Conservation (phyloP, 2,797 vertebrate species). For the Scleropages formosus region DNA sequence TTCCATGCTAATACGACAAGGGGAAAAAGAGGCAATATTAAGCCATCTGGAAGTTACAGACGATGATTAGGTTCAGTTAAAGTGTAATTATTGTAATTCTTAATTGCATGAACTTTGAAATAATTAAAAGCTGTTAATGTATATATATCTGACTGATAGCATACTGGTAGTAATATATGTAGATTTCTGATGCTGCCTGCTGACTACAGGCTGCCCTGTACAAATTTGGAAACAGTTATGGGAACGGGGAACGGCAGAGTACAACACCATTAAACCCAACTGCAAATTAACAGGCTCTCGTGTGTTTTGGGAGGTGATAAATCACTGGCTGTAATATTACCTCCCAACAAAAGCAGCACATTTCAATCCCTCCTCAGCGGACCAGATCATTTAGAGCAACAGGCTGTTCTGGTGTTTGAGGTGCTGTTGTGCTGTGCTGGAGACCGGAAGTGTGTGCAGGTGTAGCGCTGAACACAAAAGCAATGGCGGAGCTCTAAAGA, state of each 20-base stretch:
- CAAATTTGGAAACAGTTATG: not conserved
- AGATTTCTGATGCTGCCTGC: not conserved
- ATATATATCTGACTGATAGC: too few species aligned
- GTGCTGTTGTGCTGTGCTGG: not conserved
- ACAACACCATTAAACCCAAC: not conserved
- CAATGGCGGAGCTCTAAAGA: not conserved
- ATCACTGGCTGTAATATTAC: constrained; percentile 10
- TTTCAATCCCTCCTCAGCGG: not conserved
- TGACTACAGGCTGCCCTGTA: too few species aligned
- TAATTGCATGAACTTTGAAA: not conserved
- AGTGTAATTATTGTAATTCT: not conserved
- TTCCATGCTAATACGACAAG: too few species aligned
- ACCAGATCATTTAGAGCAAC: not conserved
- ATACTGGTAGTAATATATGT: not conserved
- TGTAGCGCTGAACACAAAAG: not conserved
- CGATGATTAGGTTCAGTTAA: too few species aligned
- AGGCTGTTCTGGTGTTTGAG: not conserved
- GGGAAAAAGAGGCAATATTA: too few species aligned
- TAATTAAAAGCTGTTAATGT: not conserved
- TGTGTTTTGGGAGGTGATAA: not conserved
- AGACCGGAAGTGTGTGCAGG: not conserved
- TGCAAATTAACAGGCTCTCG: not conserved
- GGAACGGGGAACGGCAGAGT: not conserved
- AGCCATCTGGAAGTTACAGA: too few species aligned
- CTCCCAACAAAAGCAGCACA: not conserved